Conservation (phyloP, 2,113 vertebrate genomes). For the Cryptoleucopteryx plumbea region DNA sequence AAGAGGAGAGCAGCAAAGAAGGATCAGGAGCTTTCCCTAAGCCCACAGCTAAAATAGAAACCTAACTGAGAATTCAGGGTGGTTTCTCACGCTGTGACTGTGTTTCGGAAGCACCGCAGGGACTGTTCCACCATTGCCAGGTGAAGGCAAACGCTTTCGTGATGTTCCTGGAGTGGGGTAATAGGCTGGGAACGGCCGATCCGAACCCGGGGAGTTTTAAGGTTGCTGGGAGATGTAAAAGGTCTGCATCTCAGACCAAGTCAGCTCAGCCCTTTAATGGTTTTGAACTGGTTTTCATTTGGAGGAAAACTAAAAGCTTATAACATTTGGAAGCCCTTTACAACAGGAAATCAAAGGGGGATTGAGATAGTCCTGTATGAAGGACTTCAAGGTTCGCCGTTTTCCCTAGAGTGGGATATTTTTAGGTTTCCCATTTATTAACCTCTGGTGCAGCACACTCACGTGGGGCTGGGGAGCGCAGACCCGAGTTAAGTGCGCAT, state of each 20-base stretch:
- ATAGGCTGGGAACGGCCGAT: fast-evolving
- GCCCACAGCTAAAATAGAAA: not conserved
- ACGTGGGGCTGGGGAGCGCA: not conserved
- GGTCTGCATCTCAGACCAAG: not conserved
- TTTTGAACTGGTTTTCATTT: slow-evolving; percentile 50
- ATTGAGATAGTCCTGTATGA: slow-evolving; percentile 1
- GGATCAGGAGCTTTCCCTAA: not conserved
- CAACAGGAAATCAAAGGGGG: slow-evolving; percentile 43
- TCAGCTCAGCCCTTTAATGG: slow-evolving; percentile 1
- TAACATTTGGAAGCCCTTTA: slow-evolving; percentile 61
- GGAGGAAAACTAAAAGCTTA: not conserved
- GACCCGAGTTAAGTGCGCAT: not conserved
- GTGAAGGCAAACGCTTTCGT: not conserved
- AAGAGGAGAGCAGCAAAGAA: not conserved
- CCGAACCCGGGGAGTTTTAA: fast-evolving
- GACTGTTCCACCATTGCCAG: not conserved
- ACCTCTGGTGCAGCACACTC: not conserved
- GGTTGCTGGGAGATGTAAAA: not conserved
- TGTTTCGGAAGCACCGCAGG: not conserved
- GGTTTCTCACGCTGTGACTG: not conserved
- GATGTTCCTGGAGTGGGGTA: not conserved
- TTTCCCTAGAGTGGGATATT: slow-evolving; percentile 13
- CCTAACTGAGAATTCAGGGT: fast-evolving
- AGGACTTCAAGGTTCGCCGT: slow-evolving; percentile 23
- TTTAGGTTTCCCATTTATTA: slow-evolving; percentile 17